Percentiles rank a stretch among this genome's conserved stretches.
Evolutionary conservation across 2,888 invertebrate genomes (phyloP).

Genomic region (Strigamia maritima): DNA sequence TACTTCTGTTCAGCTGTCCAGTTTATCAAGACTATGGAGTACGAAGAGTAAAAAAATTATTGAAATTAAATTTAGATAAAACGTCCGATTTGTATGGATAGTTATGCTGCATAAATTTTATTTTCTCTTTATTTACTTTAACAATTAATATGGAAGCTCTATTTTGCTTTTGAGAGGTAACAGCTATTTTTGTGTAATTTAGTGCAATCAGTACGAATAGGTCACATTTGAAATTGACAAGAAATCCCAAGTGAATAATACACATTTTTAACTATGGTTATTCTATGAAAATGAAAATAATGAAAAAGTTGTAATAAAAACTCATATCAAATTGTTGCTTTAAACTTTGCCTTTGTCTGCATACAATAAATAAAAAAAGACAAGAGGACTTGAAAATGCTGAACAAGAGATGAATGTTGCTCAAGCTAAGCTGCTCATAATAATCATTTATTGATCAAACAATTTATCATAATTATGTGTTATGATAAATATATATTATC

Average conservation of each 20-base stretch:
- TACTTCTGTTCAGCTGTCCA: conserved; percentile 95
- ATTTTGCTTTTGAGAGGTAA: conserved; percentile 24
- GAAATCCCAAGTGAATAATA: not conserved
- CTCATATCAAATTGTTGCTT: conserved; percentile 24
- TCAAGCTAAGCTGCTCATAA: no score
- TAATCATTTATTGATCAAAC: no score
- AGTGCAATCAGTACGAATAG: conserved; percentile 1
- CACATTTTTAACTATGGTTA: not conserved
- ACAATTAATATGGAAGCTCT: conserved; percentile 11
- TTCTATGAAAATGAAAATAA: conserved; percentile 1
- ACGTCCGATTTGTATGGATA: conserved; percentile 12
- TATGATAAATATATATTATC: no score
- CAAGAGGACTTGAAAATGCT: not conserved
- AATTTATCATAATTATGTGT: no score
- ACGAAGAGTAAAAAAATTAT: conserved; percentile 48
- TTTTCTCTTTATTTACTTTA: not conserved
- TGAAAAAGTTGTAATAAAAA: conserved; percentile 25
- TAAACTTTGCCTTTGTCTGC: not conserved
- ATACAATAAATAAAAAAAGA: not conserved
- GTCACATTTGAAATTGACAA: conserved; percentile 29
- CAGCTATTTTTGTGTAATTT: conserved; percentile 34
- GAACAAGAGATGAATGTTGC: no score
- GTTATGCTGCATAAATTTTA: conserved; percentile 12
- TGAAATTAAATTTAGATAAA: not conserved
- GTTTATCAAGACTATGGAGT: conserved; percentile 97